Base-by-base conservation (phyloP, 1,140 invertebrate genomes). In the Cyclina sinensis region DNA sequence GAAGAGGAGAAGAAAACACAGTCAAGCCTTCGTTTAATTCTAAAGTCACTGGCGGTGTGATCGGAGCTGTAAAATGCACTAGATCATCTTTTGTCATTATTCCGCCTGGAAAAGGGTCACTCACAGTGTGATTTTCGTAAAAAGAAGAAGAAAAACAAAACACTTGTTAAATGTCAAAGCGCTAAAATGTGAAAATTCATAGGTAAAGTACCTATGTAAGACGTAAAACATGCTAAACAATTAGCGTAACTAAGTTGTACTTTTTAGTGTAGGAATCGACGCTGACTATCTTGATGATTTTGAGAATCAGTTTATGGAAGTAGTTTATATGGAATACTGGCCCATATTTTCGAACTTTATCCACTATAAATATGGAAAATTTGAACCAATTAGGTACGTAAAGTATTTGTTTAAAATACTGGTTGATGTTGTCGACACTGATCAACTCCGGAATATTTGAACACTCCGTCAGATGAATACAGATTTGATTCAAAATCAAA, bases 1-100 rank as follows among this genome's bases (percentile, higher is more conserved):
- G 98, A 0, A 97, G 97, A 0, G 97, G 97, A 1, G 97, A 94
- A 0, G 97, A 97, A 94, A 97, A 97, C 0, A 99, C 93, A 24
- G 62, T 73, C 11, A 86, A 7, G 18, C 62, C 48, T 11, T 39
- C 27, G 9, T 18, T 12, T n/a, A 93, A 81, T 14, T 65, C 43
- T 1, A 89, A 62, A 21, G 27, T 74, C 0, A 90, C 21, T 27
- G 93, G 91, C 0, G 73, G 65, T 46, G 79, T 85, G 46, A 86
- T 30, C 1, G 73, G 76, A 24, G 84, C 89, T n/a, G 76, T 85
- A 87, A 94, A 95, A 18, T 62, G 70, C 1, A 24, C 59, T 16
- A 95, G 81, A 81, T 95, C 94, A 21, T 92, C 84, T 68, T 43
- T 43, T 0, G 91, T 94, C 27, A 95, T 93, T 32, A 92, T 93